These are phyloP conservation scores for Gorsachius goisagi DNA, from an alignment of 2,113 vertebrate genomes.

Conservation along the genomic window DNA sequence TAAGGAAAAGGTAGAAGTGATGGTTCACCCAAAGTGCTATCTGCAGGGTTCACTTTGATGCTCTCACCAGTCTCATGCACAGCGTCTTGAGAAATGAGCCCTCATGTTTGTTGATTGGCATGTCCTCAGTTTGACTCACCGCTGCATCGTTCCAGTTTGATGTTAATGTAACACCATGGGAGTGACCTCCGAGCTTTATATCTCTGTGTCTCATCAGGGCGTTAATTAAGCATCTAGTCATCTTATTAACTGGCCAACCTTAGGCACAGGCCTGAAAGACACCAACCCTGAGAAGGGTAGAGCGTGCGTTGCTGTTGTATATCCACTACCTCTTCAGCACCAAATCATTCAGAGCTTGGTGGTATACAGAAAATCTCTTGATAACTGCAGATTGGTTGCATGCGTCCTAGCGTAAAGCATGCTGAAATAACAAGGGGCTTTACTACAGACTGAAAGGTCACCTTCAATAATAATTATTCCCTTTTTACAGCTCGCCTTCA, in stretches of 20 bases:
- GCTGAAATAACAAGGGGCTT: not conserved
- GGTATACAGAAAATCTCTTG: not conserved
- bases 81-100: not conserved
- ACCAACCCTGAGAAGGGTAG: not conserved
- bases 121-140: not conserved
- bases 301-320: accelerated
- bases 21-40: not conserved
- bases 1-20: not conserved
- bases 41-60: not conserved
- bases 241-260: not conserved
- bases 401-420: not conserved
- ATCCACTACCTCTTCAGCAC: not conserved
- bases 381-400: not conserved
- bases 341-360: not conserved
- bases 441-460: not conserved
- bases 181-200: not conserved
- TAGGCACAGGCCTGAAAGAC: too few species aligned
- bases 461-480: not conserved
- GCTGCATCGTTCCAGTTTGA: not conserved
- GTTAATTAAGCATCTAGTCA: not conserved
- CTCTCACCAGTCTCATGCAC: not conserved
- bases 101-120: not conserved
- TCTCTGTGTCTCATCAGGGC: not conserved
- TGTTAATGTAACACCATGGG: not conserved
- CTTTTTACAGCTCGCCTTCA: not conserved